Base-by-base conservation (phyloP, 2,113 vertebrate species). In the Chaetodon auriga region DNA sequence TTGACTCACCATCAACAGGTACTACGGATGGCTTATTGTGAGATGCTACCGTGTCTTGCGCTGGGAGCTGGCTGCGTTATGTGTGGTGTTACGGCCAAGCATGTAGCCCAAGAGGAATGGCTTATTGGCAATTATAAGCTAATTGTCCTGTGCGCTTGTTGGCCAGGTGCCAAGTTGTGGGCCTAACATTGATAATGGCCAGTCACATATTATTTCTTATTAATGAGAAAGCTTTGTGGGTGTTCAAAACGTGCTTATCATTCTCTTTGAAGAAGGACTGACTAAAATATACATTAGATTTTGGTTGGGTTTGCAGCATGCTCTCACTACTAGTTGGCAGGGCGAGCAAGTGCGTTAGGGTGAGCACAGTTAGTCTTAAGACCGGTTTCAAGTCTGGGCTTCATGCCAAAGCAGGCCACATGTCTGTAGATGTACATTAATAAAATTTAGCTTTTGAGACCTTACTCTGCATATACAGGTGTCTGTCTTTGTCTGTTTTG, bases 81-180 rank as follows among this genome's bases (percentile, higher is more conserved):
- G 46, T 79, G 35, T 30, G 6, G 15, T 43, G 54, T 43, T 43
- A 23, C 14, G 10, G 49, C 49, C 30, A 58, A 54, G 46, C 49
- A 36, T 45, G 3, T 25, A 30, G n/a, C 58, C 58, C 60, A 35
- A 46, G 51, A 49, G 7, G 11, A 66, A 58, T 49, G 6, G 41
- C 30, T 73, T 55, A 64, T 9, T 75, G 61, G 21, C 14, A 65
- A 48, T 57, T 64, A 57, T 19, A 38, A 71, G 19, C 19, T 46
- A 48, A 57, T 74, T 73, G 15, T 36, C 19, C 35, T 64, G 36
- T 48, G 38, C 48, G 23, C 46, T 55, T 36, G n/a, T 65, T 73
- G 25, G 49, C 35, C 23, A 64, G 58, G 18, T 54, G 25, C 35
- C 69, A 72, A 45, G 38, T 13, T 46, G 54, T 46, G 13, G 18